Base-by-base conservation (phyloP, 2,888 invertebrate genomes). In the Amphipoea lucens region DNA sequence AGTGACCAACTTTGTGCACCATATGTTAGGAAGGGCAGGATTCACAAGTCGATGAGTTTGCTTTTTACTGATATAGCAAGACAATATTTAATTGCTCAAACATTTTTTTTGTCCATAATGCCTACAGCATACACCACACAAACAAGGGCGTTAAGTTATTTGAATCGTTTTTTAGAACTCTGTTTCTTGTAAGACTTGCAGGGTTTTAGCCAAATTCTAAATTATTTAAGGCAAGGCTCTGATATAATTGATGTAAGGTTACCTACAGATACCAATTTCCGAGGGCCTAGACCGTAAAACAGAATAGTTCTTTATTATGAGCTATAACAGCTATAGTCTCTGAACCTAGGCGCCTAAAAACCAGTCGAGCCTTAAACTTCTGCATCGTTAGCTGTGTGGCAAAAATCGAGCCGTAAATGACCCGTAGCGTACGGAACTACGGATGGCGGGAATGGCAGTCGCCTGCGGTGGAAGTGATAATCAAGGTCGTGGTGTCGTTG, bases 401-500 rank as follows among this genome's bases (percentile, higher is more conserved):
- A 51, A 51, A 20, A 54, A 42, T 74, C 11, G 23, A 42, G 40
- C 5, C 11, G 42, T 29, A 48, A 71, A 40, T 69, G 48, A 74
- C 20, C 51, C 7, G n/a, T 51, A 74, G 70, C 54, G 23, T 29
- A 42, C 51, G 29, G 23, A 40, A 71, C 48, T 48, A 70, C 48
- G 79, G n/a, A 54, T 79, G 36, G 36, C 54, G 54, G 23, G 36
- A 80, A 40, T 48, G 48, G 23, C 40, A 73, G n/a, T 42, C 51
- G 62, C 36, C 42, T 45, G 36, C 62, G 36, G n/a, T 82, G 63
- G 40, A 63, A 82, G 74, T 74, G 51, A 45, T 29, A 36, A 36
- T 36, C 23, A 63, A 81, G 74, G 82, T 63, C 82, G 20, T 29
- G n/a, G 62, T 81, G 63, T 74, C 63, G n/a, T 75, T 74, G 74